Base-by-base conservation (phyloP, 2,888 invertebrate species). In the Pyrrhosoma nymphula region DNA sequence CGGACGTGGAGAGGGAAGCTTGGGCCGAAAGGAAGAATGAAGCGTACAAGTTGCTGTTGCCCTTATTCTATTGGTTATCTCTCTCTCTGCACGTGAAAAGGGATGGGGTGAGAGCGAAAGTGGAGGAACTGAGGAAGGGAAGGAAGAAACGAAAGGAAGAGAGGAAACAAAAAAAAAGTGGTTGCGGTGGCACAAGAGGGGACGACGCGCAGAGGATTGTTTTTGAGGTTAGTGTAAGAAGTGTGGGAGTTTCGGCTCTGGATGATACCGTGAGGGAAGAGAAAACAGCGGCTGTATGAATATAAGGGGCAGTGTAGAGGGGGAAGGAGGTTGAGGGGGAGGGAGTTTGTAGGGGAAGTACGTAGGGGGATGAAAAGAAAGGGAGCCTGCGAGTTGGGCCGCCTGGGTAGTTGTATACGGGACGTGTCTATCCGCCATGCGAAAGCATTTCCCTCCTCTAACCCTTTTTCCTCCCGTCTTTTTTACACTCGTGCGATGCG, bases 51-150 rank as follows among this genome's bases (percentile, higher is more conserved):
- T 93, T 93, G 63, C 63, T 93, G 82, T 82, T 69, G 47, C 47
- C 93, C 93, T 63, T 82, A 35, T 93, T 93, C 93, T 93, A 93
- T 93, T 75, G 75, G 93, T 93, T 93, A 69, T 93, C 69, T 60
- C 60, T 60, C 60, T 60, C 60, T 60, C 60, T 60, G 2, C 82
- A 35, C 93, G 35, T 18, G 56, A n/a, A 47, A 35, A 63, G 91
- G 35, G 82, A 82, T 30, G 82, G 82, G 16, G 16, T 35, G 30
- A 82, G 30, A 35, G 82, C 4, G 82, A 35, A 3, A n/a, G 69
- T 10, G 82, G 69, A 69, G n/a, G n/a, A 47, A 69, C 26, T 23
- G 75, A 35, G 35, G 30, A 26, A 18, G 18, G 75, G 35, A 18
- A 26, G 30, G 18, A 30, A 18, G 35, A 35, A 35, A 35, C 14